Evolutionary conservation across 2,797 vertebrate species (phyloP), one percentile per base, ranked within the genome.

Genomic region (Chrysocyon brachyurus): DNA sequence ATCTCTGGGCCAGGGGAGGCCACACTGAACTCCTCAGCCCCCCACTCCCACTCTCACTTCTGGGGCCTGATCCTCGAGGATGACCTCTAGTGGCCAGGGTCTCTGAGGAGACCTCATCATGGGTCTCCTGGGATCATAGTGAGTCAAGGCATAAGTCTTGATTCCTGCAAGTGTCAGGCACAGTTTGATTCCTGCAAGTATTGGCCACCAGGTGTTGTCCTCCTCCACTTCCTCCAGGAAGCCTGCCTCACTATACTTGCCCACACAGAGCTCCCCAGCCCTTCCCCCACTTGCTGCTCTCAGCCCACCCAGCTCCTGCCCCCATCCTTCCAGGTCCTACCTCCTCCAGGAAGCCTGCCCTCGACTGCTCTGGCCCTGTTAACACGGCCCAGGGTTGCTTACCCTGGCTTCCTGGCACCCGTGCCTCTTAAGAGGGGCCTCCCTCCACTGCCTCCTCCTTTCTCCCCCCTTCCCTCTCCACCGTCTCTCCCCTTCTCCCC

Each of bases 61-160:
- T 11, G 36, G 49, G 95, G 63, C 90, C 56, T 87, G 77, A 89
- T 86, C 93, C 87, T 97, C 0, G 31, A 95, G 91, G 87, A 93
- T 97, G 96, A 97, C 82, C 88, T 92, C 82, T 97, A 92, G 85
- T 97, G 83, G 66, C 85, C 87, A 49, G 89, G 82, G 86, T 87
- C 87, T 97, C 83, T 94, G n/a, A 96, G 79, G 92, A 94, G 89
- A 96, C 92, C 49, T 46, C 95, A 84, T 87, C 93, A 97, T 95
- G 97, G 96, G 93, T 96, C 68, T 52, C 66, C 77, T 83, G 82
- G 85, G 68, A 77, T 97, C 96, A 88, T 77, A 94, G 92, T 95
- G 91, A 97, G 33, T 86, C 79, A 85, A 94, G 94, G 82, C 91
- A 84, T 90, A 70, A 70, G 70, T 78, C 92, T 57, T 57, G 82